Conservation (phyloP, 2,888 invertebrate genomes). For the Agrochola lychnidis region DNA sequence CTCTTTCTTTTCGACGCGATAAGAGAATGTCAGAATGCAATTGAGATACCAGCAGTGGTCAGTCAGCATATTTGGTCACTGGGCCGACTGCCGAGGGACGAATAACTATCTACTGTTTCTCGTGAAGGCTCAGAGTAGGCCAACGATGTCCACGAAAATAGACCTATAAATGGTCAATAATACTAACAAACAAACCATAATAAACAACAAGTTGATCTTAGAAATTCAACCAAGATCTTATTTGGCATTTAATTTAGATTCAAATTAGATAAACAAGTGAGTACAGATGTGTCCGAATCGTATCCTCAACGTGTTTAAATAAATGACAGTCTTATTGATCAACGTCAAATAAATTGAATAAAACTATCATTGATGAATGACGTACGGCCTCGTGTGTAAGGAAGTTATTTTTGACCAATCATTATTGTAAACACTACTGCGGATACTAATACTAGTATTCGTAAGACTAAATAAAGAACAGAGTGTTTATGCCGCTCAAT, state of each 20-base stretch:
- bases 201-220: conserved; percentile 5
- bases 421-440: conserved; percentile 27
- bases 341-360: conserved; percentile 54
- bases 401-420: conserved; percentile 50
- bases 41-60: not conserved
- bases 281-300: not conserved
- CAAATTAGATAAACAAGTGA: conserved; percentile 1
- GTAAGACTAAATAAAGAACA: conserved; percentile 9
- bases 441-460: conserved; percentile 21
- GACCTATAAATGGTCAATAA: not conserved
- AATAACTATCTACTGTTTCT: no score
- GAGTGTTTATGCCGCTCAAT: not conserved
- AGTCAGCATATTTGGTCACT: not conserved
- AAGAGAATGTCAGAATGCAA: not conserved
- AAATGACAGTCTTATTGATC: conserved; percentile 41
- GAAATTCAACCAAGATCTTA: not conserved
- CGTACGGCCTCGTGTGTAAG: conserved; percentile 26
- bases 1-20: not conserved
- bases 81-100: not conserved
- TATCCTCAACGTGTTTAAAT: conserved; percentile 13
- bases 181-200: not conserved
- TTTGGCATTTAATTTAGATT: conserved; percentile 12
- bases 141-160: not conserved
- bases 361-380: conserved; percentile 49
- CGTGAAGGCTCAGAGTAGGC: not conserved